Base-by-base conservation (phyloP, 1,140 invertebrate species). In the Apolygus lucorum region DNA sequence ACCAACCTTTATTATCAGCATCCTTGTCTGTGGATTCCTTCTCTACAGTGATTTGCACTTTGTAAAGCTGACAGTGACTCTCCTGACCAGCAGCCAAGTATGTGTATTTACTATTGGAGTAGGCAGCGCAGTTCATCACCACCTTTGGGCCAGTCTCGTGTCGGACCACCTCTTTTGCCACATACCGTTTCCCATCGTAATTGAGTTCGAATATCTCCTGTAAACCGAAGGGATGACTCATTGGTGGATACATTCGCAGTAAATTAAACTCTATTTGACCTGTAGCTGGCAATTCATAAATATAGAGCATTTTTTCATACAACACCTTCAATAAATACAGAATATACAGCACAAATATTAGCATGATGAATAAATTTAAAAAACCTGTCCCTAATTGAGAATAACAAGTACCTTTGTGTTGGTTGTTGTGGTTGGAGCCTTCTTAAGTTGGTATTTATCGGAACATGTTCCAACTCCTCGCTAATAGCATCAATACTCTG, bases 181-280 rank as follows among this genome's bases (percentile, higher is more conserved):
- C 80, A 76, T 93, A 92, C 66, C 87, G 86, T 28, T 80, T 83
- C 34, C 92, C 91, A 81, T 92, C 86, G 76, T 92, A 87, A 71
- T 87, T 90, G 27, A 96, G 76, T 80, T 96, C 93, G 82, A 92
- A 96, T 76, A 96, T 90, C 85, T 95, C 92, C 92, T 95, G 76
- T 73, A 72, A 75, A 76, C 73, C 72, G 73, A 79, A 42, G 17
- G 4, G 17, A 8, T 17, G 34, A 42, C 4, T 42, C 34, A 79
- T 71, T 73, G 72, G 4, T 4, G 17, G 34, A 42, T 71, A 27
- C 17, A 42, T 17, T 42, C 17, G 17, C 4, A 8, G 34, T 8
- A 17, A 42, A 42, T 42, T 42, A 42, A 4, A 42, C 4, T 17
- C 17, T 42, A 42, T 42, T 8, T 8, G 34, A 42, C 34, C 34